Percentiles rank a stretch among this genome's conserved stretches.
Conservation (phyloP, 2,797 vertebrate genomes). For the Mastacembelus armatus region DNA sequence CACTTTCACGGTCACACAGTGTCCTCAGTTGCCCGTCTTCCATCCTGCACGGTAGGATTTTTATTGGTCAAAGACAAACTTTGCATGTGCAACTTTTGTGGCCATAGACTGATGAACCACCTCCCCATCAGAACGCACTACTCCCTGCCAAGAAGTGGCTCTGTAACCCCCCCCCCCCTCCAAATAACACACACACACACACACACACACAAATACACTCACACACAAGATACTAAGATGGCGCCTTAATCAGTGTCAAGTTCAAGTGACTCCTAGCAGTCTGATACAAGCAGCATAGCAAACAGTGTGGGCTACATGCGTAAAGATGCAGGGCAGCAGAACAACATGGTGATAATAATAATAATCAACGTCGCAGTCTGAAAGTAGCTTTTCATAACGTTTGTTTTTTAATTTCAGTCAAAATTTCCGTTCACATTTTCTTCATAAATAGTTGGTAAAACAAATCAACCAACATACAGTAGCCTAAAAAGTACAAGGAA, state of each 20-base stretch:
- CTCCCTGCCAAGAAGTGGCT: conserved; percentile 35
- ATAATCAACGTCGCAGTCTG: conserved; percentile 74
- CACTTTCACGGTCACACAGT: conserved; percentile 71
- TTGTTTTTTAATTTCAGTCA: conserved; percentile 88
- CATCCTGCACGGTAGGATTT: conserved; percentile 29
- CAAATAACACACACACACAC: conserved; percentile 51
- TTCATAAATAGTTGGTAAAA: conserved; percentile 87
- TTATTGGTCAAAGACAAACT: conserved; percentile 14
- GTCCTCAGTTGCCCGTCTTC: conserved; percentile 71
- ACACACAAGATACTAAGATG: conserved; percentile 79
- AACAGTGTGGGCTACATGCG: conserved; percentile 40
- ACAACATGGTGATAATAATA: conserved; percentile 69
- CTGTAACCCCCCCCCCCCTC: conserved; percentile 42
- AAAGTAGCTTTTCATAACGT: conserved; percentile 76
- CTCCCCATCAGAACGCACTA: not conserved
- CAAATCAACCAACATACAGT: conserved; percentile 87
- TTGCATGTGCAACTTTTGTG: conserved; percentile 23
- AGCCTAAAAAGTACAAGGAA: conserved; percentile 84
- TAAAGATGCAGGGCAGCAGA: conserved; percentile 42
- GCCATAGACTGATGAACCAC: conserved; percentile 16
- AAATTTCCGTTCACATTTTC: conserved; percentile 86
- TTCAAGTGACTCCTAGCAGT: conserved; percentile 81
- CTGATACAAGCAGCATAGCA: conserved; percentile 61
- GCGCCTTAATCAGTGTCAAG: conserved; percentile 85
- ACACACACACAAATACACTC: conserved; percentile 5